These are phyloP conservation scores for Psittacula derbiana DNA, from an alignment of 2,797 vertebrate species.

Conservation along the genomic window DNA sequence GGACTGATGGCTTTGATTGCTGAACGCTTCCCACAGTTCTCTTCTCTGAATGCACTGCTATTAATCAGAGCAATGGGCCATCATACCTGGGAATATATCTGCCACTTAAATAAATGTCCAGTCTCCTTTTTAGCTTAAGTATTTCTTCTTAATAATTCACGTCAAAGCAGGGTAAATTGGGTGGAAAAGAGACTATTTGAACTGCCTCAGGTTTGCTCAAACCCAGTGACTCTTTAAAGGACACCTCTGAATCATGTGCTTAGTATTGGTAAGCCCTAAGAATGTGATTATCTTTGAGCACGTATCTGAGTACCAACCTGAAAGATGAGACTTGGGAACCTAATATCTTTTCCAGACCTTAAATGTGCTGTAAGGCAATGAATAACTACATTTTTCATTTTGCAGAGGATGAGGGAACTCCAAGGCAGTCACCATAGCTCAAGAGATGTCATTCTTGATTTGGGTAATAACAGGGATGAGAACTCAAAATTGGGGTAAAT, in stretches of 20 bases:
- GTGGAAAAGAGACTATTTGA: neutral
- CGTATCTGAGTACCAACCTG: neutral
- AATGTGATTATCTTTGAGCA: neutral
- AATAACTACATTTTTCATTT: constrained; percentile 20
- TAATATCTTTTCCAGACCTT: neutral
- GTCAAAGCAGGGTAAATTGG: neutral
- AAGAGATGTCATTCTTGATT: neutral
- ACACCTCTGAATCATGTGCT: neutral
- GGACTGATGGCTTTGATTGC: neutral
- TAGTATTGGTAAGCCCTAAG: neutral
- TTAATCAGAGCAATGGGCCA: neutral
- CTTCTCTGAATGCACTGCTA: neutral
- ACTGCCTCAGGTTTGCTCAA: neutral
- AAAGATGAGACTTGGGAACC: neutral
- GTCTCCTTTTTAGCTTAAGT: neutral
- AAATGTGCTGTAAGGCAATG: neutral
- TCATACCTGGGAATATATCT: neutral
- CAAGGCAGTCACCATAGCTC: neutral
- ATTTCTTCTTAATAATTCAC: constrained; percentile 5
- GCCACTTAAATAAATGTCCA: neutral
- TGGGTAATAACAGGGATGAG: neutral
- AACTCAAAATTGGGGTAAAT: neutral
- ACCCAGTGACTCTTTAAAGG: neutral
- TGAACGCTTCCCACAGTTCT: neutral
- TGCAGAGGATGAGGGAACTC: neutral